phyloP scores from a whole-genome alignment of 1,140 invertebrate species.

The Euschistus heros region DNA sequence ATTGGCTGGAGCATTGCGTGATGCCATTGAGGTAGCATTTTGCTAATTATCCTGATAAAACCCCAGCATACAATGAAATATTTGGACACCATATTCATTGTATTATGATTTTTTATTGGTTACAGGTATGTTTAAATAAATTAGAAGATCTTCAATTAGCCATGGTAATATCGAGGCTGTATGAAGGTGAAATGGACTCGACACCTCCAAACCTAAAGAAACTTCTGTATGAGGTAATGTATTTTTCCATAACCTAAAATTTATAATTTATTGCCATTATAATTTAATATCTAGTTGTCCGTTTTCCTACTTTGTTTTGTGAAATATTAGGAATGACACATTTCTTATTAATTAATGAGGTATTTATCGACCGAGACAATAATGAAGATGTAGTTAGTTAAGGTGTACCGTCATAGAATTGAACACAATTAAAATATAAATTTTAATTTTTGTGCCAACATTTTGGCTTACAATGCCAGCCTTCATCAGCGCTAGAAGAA shows the following conservation, averaged over 20 bases:
- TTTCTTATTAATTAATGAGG: too few species aligned
- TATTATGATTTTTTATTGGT: conserved; percentile 19
- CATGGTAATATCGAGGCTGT: conserved; percentile 83
- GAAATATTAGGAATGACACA: too few species aligned
- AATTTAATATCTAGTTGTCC: too few species aligned
- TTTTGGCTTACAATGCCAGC: too few species aligned
- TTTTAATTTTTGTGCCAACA: too few species aligned
- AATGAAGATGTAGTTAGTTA: too few species aligned
- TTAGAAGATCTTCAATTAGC: conserved; percentile 93
- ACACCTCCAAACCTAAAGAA: conserved; percentile 60
- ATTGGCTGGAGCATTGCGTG: conserved; percentile 81
- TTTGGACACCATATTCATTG: neutral
- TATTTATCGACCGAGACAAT: too few species aligned
- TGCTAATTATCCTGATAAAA: neutral
- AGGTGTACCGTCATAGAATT: too few species aligned
- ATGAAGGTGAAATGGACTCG: conserved; percentile 68
- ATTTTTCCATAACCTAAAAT: conserved; percentile 13
- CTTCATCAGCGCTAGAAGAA: too few species aligned
- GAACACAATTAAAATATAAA: too few species aligned
- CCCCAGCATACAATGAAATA: neutral
- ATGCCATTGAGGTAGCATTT: conserved; percentile 75
- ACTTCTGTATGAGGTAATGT: conserved; percentile 61
- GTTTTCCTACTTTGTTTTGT: too few species aligned
- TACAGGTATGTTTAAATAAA: conserved; percentile 75
- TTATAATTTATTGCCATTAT: too few species aligned